These are phyloP conservation scores for Drosophila pseudoananassae DNA, from an alignment of 1,140 invertebrate genomes.

Conservation along the genomic window DNA sequence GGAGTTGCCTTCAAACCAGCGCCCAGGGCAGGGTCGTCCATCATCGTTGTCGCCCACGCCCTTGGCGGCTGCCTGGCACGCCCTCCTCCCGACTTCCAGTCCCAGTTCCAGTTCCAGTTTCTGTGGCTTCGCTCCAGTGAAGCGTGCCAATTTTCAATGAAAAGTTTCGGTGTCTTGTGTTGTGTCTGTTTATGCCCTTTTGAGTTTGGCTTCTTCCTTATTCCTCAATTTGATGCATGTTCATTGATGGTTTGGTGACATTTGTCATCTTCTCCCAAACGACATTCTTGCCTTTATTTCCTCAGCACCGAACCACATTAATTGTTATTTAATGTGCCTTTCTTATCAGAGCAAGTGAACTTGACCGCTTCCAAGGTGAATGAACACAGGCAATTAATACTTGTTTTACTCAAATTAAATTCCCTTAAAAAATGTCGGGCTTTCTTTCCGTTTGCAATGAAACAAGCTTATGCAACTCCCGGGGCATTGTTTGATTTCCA, in stretches of 20 bases:
- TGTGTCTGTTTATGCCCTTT: slow-evolving; percentile 35
- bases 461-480: slow-evolving; percentile 38
- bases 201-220: slow-evolving; percentile 12
- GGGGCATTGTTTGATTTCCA: slow-evolving; percentile 40
- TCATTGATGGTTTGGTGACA: slow-evolving; percentile 25
- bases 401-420: slow-evolving; percentile 26
- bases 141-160: slow-evolving; percentile 80
- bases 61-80: slow-evolving; percentile 8
- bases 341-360: slow-evolving; percentile 29
- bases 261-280: slow-evolving; percentile 9
- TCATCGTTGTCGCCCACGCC: slow-evolving; percentile 46
- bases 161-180: slow-evolving; percentile 73
- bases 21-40: slow-evolving; percentile 57
- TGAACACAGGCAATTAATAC: slow-evolving; percentile 10
- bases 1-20: slow-evolving; percentile 28
- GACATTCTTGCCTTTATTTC: not conserved
- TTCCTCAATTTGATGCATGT: slow-evolving; percentile 47
- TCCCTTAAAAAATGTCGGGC: slow-evolving; percentile 34
- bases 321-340: slow-evolving; percentile 18
- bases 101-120: slow-evolving; percentile 9
- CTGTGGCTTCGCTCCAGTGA: slow-evolving; percentile 63
- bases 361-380: slow-evolving; percentile 36
- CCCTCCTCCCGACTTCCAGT: not conserved
- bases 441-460: slow-evolving; percentile 24
- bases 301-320: slow-evolving; percentile 24